phyloP scores from a whole-genome alignment of 1,140 invertebrate genomes.

The Himalopsyche phryganea region DNA sequence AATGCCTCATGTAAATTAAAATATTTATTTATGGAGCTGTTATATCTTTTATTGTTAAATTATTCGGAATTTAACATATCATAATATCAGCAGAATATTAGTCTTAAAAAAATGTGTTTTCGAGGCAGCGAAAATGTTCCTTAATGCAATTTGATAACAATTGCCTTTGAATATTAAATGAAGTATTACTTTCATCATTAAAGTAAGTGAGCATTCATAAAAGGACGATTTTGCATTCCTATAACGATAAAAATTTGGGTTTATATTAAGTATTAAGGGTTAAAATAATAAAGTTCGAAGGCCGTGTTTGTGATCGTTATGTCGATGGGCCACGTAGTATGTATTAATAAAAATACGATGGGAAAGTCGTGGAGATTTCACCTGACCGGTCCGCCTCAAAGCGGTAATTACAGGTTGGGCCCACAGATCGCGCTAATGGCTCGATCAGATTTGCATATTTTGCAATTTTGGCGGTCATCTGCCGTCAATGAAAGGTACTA shows the following conservation, averaged over 20 bases:
- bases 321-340: slow-evolving; percentile 30
- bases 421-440: slow-evolving; percentile 31
- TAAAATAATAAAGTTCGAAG: slow-evolving; percentile 20
- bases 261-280: slow-evolving; percentile 29
- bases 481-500: not conserved
- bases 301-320: slow-evolving; percentile 28
- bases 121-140: too few species aligned
- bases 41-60: too few species aligned
- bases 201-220: too few species aligned
- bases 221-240: too few species aligned
- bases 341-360: slow-evolving; percentile 32
- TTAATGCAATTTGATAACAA: too few species aligned
- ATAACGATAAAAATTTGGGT: not conserved
- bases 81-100: too few species aligned
- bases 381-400: slow-evolving; percentile 19
- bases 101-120: too few species aligned
- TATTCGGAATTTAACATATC: too few species aligned
- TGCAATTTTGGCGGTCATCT: slow-evolving; percentile 29
- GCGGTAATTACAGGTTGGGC: slow-evolving; percentile 29
- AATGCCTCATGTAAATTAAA: too few species aligned
- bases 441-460: slow-evolving; percentile 33
- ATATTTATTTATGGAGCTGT: too few species aligned
- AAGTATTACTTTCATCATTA: too few species aligned
- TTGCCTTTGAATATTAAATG: too few species aligned
- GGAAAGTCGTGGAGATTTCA: slow-evolving; percentile 28